Evolutionary conservation across 2,113 vertebrate genomes (phyloP), one percentile per base, ranked within the genome.

Genomic region (Varanus salvator): DNA sequence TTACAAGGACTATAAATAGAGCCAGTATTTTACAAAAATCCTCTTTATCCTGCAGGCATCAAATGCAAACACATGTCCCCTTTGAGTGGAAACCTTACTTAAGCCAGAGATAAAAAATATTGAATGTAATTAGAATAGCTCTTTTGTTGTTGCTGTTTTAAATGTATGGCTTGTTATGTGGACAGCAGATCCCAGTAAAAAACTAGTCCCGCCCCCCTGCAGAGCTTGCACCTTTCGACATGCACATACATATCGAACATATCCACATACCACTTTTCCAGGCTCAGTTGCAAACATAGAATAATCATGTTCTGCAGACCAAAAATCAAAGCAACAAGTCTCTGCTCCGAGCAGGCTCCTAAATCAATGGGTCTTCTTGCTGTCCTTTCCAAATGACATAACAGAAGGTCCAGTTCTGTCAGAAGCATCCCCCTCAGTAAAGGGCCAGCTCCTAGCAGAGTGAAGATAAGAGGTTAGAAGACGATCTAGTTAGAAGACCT

Each of bases 1-100:
- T 90, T 92, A 90, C 86, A 80, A 84, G 81, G 77, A 52, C 91
- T 92, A 90, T 92, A 92, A 92, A 92, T 85, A 90, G 86, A 87
- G 44, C 38, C 76, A 90, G 89, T 89, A 91, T 91, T 85, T 90
- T 84, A 80, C 76, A 72, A 80, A 90, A 90, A 92, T 90, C 89
- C 89, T 75, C 38, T 92, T 88, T 90, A 85, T 92, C 91, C 89
- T 92, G 75, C 86, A 92, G 86, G 89, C 91, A 87, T 82, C 89
- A 87, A 90, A 84, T 85, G 74, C 91, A 92, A 90, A 81, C 80
- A 90, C 57, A 89, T 91, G 83, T 85, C 52, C 66, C 74, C 84
- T 86, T 89, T 89, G 77, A 82, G 19, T 86, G 69, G 75, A 91
- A 91, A 91, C 83, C 60, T 86, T 81, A 74, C 68, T 75, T 91